Conservation (phyloP, 2,797 vertebrate genomes). For the Sciurus carolinensis region DNA sequence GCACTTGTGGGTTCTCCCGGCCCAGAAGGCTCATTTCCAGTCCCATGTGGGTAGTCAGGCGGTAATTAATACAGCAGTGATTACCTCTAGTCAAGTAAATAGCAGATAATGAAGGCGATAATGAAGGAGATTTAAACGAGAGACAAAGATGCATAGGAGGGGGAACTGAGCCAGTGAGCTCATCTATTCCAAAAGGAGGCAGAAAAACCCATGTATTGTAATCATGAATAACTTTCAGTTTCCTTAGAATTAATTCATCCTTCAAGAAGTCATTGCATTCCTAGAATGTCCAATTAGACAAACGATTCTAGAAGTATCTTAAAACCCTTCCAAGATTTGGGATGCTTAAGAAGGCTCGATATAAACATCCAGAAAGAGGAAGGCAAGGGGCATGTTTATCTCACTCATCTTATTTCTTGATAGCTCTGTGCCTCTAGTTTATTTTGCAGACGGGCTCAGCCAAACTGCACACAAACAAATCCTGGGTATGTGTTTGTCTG, state of each 20-base stretch:
- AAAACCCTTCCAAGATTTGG: slow-evolving; percentile 76
- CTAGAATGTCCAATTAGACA: slow-evolving; percentile 69
- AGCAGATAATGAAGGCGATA: slow-evolving; percentile 8
- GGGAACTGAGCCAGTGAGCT: neutral
- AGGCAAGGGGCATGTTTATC: slow-evolving; percentile 45
- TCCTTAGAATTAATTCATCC: slow-evolving; percentile 71
- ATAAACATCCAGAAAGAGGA: slow-evolving; percentile 73
- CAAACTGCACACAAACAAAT: neutral
- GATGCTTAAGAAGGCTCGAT: slow-evolving; percentile 77
- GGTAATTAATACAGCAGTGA: neutral
- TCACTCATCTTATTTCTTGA: slow-evolving; percentile 69
- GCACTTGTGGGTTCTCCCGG: neutral
- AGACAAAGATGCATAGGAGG: neutral
- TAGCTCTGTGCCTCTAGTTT: slow-evolving; percentile 64
- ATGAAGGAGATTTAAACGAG: neutral
- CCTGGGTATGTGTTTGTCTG: neutral
- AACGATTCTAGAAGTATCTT: slow-evolving; percentile 58
- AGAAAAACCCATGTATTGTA: slow-evolving; percentile 67
- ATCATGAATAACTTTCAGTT: slow-evolving; percentile 79
- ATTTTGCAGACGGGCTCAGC: slow-evolving; percentile 58
- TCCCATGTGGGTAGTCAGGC: neutral
- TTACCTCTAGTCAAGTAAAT: slow-evolving; percentile 34
- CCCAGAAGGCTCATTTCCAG: neutral
- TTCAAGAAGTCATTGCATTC: slow-evolving; percentile 68
- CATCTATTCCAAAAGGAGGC: slow-evolving; percentile 56